A percentile compares a stretch with the other conserved stretches of the same genome.
These are phyloP conservation scores for Temnothorax unifasciatus DNA, from an alignment of 2,888 invertebrate species.

Conservation along the genomic window DNA sequence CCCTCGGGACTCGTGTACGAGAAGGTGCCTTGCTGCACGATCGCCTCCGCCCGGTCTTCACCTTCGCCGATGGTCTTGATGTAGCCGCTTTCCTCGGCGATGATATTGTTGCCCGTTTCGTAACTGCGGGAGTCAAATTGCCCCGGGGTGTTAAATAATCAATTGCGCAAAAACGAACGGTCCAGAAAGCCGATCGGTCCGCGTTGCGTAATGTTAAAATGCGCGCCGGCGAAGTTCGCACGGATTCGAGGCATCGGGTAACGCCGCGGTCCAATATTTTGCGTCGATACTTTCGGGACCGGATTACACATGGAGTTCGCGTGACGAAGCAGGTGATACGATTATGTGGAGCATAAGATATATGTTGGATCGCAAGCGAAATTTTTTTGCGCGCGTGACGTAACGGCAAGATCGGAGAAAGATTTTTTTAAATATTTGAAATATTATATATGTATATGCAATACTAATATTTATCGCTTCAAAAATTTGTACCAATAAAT, in stretches of 20 bases:
- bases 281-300: neutral
- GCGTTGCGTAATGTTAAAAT: conserved; percentile 32
- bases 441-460: neutral
- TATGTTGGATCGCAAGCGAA: neutral
- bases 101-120: conserved; percentile 94
- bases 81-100: conserved; percentile 93
- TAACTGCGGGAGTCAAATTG: conserved; percentile 87
- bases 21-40: conserved; percentile 93
- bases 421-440: neutral
- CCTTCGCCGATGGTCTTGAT: conserved; percentile 90
- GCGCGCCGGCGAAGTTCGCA: conserved; percentile 2
- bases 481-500: neutral
- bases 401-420: neutral
- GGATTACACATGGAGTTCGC: conserved; percentile 24
- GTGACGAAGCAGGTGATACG: neutral
- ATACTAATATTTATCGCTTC: neutral
- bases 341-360: neutral
- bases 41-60: conserved; percentile 90
- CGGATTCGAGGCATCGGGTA: neutral
- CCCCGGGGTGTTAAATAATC: conserved; percentile 37
- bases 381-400: neutral
- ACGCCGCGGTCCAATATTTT: neutral
- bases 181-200: conserved; percentile 8
- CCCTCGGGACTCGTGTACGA: conserved; percentile 94
- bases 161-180: conserved; percentile 35